Evolutionary conservation across 2,113 vertebrate species (phyloP), one percentile per base, ranked within the genome.

Genomic region (Gallinago paraguaiae): DNA sequence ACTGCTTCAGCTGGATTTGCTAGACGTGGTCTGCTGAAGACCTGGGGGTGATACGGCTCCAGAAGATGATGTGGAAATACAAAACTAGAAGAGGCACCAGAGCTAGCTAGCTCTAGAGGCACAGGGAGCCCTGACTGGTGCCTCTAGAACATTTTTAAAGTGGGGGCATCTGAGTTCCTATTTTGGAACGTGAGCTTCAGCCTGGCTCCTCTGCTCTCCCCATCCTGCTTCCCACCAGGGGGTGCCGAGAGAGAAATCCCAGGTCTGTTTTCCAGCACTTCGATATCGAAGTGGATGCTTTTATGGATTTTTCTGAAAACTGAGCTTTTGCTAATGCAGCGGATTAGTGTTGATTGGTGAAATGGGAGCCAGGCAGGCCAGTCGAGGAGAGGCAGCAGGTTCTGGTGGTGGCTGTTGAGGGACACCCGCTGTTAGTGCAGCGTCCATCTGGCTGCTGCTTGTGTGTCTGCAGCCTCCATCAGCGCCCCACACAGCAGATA

Each of bases 261-360:
- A 67, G 84, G 35, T 50, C 7, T 59, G 81, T 82, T 93, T 95
- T 82, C 80, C 88, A 71, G 83, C 88, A 37, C 0, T 65, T 86
- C 53, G 70, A 95, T 81, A 57, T 43, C 94, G 30, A 48, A 89
- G 65, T 83, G 74, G 82, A 81, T 79, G 67, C 61, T 91, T 87
- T 63, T 91, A 97, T 97, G 95, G 88, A 94, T 96, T 96, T 93
- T 76, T 68, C 92, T 37, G 76, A 90, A 94, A 90, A 90, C 86
- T 91, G 97, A 96, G 94, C 72, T 96, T 96, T 82, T 31, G 10
- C 95, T 95, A 86, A 96, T 82, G 15, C 39, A 22, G 33, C 70
- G 4, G 39, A 96, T 97, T 96, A 97, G 95, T 5, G 50, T 28
- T 92, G 88, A 60, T 84, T 53, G 88, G 90, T 83, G 84, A 74